Conservation (phyloP, 1,140 invertebrate species). For the Microplitis mediator region DNA sequence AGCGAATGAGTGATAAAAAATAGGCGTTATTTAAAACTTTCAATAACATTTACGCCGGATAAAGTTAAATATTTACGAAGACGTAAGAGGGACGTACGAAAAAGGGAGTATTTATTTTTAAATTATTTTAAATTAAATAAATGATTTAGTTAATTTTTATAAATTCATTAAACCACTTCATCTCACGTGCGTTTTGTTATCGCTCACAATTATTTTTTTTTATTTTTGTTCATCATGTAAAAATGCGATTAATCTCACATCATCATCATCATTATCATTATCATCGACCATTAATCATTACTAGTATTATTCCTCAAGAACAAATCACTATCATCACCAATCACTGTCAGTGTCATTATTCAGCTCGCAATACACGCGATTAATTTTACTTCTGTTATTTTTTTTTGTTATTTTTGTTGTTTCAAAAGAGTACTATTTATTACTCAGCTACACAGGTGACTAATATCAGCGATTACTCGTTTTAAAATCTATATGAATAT, state of each 20-base stretch:
- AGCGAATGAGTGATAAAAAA: too few relatives aligned
- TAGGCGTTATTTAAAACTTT: too few relatives aligned
- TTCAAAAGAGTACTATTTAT: too few relatives aligned
- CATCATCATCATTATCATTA: not conserved
- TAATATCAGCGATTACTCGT: not conserved
- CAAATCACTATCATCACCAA: slow-evolving; percentile 9
- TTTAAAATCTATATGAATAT: not conserved
- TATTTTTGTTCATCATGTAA: not conserved
- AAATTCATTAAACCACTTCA: slow-evolving; percentile 5
- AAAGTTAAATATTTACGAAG: not conserved
- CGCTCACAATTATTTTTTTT: slow-evolving; percentile 2
- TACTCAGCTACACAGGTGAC: not conserved
- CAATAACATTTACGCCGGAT: too few relatives aligned
- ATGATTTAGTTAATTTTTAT: not conserved
- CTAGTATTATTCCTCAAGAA: too few relatives aligned
- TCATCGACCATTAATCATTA: not conserved
- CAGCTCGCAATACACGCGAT: not conserved
- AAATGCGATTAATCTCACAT: slow-evolving; percentile 17
- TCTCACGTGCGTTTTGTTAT: not conserved
- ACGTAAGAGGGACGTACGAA: slow-evolving; percentile 26
- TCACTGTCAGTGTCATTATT: not conserved
- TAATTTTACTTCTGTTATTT: not conserved
- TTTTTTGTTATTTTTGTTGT: not conserved
- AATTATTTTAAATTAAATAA: too few relatives aligned
- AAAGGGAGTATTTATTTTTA: not conserved